Evolutionary conservation across 30 jellyfish, hydroid and myxozoan species (phyloP), one percentile per base, ranked within the genome.

Genomic region (Morbakka virulenta): DNA sequence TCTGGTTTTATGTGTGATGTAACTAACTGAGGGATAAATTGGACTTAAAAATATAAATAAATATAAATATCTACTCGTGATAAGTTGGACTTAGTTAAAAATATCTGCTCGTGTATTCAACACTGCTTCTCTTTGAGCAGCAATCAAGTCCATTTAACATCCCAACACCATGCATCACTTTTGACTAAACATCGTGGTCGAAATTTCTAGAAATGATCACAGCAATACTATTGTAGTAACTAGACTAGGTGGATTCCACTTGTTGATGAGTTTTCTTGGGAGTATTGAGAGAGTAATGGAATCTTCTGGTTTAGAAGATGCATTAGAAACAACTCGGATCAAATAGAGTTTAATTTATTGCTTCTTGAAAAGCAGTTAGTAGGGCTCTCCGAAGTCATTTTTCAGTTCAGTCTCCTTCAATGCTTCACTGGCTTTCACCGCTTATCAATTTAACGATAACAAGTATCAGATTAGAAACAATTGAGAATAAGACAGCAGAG

Each of bases 221-320:
- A 52, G n/a, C 50, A 50, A 29, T 74, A 35, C 33, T 62, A 11
- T 32, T 86, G 62, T 86, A 4, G 94, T 86, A 14, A 47, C 70
- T 33, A 52, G 96, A 47, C 70, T 86, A 17, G 96, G 96, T 31
- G 94, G 92, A 14, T 86, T 86, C 70, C 94, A 86, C 30, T 66
- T 82, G 13, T 24, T 86, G 41, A 78, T 86, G 96, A 77, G 96
- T 32, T 86, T 78, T 70, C 82, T 77, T 13, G 96, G 69, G 30
- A 52, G 95, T 30, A 79, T 77, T 52, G 82, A 76, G 22, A 32
- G 27, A 68, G 28, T 86, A 35, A 86, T 86, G 95, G 70, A 77
- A 86, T 94, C 89, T 13, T 86, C 88, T 14, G 82, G 94, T 12
- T 11, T 68, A 17, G 96, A 86, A 62, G 94, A 77, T 21, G 65